These are phyloP conservation scores for Arbacia lixula DNA, from an alignment of 53 echinoderm and acorn worm species.

Conservation along the genomic window DNA sequence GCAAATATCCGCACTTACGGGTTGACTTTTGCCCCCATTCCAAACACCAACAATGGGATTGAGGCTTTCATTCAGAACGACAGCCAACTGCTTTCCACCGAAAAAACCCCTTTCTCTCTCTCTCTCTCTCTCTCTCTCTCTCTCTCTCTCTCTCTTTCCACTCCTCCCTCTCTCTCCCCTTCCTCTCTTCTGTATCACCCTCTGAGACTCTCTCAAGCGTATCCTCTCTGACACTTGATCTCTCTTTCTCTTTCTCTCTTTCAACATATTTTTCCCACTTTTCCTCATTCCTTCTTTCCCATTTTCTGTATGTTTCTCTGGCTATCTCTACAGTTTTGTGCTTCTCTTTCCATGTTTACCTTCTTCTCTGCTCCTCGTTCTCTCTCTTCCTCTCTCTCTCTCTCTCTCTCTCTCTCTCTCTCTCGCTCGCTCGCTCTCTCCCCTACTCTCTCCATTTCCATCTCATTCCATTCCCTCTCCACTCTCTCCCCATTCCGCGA, in stretches of 20 bases:
- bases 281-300: background rate
- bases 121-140: background rate
- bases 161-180: background rate
- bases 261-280: background rate
- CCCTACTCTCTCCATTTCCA: background rate
- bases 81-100: slow-evolving; percentile 4
- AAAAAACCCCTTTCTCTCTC: background rate
- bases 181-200: background rate
- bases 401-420: background rate
- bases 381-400: background rate
- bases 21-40: slow-evolving; percentile 52
- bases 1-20: slow-evolving; percentile 36
- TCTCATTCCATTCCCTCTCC: background rate
- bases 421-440: background rate
- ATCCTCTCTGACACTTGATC: background rate
- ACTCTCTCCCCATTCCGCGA: background rate
- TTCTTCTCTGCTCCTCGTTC: too few relatives aligned
- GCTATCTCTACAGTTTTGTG: too few relatives aligned
- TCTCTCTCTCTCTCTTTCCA: background rate
- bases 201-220: background rate
- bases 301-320: background rate
- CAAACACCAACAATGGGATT: slow-evolving; percentile 21
- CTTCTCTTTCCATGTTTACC: too few relatives aligned
- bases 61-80: slow-evolving; percentile 18
- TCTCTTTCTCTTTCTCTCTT: background rate